Conservation (phyloP, 2,113 vertebrate genomes). For the Eubucco bourcierii region DNA sequence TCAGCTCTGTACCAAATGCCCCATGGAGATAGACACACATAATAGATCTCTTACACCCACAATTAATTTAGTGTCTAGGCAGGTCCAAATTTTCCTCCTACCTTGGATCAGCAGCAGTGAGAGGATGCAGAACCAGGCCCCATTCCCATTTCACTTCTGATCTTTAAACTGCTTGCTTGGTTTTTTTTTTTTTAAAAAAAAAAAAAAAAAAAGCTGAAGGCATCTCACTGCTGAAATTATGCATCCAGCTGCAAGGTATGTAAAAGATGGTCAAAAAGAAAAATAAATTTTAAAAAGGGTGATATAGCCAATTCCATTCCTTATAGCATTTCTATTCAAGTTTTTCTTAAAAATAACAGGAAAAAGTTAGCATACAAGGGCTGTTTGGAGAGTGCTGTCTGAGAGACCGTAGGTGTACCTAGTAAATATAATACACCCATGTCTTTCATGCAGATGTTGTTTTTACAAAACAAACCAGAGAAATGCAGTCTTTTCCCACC, state of each 20-base stretch:
- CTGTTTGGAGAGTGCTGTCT: neutral
- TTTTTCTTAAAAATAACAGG: neutral
- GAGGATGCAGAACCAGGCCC: neutral
- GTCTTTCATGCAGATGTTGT: neutral
- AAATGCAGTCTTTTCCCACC: neutral
- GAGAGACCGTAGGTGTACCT: neutral
- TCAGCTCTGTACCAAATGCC: neutral
- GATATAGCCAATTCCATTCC: neutral
- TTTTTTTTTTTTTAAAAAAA: too few species aligned
- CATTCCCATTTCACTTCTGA: neutral
- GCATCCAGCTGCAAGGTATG: neutral
- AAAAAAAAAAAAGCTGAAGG: neutral
- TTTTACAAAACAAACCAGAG: neutral
- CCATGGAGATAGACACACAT: accelerated
- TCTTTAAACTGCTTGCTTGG: neutral
- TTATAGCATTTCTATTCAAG: neutral
- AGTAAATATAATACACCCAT: neutral
- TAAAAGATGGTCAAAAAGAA: neutral
- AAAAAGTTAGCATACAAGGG: neutral
- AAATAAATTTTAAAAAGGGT: neutral
- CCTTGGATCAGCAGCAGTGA: neutral
- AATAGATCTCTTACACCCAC: neutral
- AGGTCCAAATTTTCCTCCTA: neutral
- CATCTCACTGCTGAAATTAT: neutral
- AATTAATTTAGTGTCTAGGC: neutral